Evolutionary conservation across 2,797 vertebrate genomes (phyloP), one percentile per base, ranked within the genome.

Genomic region (Chelon labrosus): DNA sequence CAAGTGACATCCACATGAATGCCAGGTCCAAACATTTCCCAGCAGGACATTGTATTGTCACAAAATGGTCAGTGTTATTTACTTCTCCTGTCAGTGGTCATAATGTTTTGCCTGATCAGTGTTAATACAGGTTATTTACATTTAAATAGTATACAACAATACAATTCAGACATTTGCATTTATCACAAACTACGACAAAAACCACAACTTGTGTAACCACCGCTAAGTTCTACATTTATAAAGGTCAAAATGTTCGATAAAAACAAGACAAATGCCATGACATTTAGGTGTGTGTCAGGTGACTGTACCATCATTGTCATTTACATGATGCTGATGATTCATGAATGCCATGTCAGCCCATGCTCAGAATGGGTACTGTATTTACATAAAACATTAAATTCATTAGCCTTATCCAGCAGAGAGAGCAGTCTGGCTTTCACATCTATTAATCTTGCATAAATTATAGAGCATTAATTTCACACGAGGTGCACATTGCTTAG

Each of bases 331-430:
- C 60, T 70, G 69, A 79, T 66, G 47, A 81, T 65, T 65, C 64
- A 71, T 8, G 39, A 79, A 67, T 57, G 41, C 70, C 62, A 72
- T 57, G 57, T 69, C 61, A 76, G 16, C 37, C 41, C 44, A 22
- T 55, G 65, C 37, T 70, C 62, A 70, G 31, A 35, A 71, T 69
- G 74, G 46, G 51, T 58, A 42, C 10, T 0, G 3, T 35, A 83
- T 87, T 89, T 82, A 82, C 73, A 86, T 80, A 76, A 61, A 69
- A 70, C 55, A 85, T 84, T 85, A 65, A 82, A 76, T 86, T 82
- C 52, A 83, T 84, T 78, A 75, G 56, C 55, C 49, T 68, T 52
- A 77, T 67, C 68, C 60, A 71, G 51, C 53, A 20, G 68, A 84
- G 73, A 22, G 65, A 84, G 73, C 73, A 73, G 66, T 65, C 60